Base-by-base conservation (phyloP, 2,797 vertebrate species). In the Borostomias antarcticus region DNA sequence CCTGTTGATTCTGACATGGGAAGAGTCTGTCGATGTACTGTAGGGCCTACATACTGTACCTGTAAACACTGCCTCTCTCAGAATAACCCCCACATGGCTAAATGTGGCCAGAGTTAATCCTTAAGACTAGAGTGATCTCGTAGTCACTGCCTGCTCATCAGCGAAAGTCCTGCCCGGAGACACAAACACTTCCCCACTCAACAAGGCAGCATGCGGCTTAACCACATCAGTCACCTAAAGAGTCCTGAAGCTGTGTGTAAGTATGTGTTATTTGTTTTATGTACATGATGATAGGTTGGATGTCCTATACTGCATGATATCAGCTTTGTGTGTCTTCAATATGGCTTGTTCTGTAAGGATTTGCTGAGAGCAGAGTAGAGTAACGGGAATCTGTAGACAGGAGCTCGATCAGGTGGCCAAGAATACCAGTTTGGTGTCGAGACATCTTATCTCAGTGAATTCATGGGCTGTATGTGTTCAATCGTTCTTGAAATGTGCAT, bases 61-160 rank as follows among this genome's bases (percentile, higher is more conserved):
- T 33, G 54, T 76, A 80, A 66, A 64, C 65, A 70, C 64, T 58
- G 48, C 67, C 57, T 51, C 54, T 58, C 82, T 80, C 72, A 82
- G 80, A 85, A 87, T 86, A 89, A 85, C 76, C 70, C 70, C 68
- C 70, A 17, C 76, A 64, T 47, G 17, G 84, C 89, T 91, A 87
- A 84, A 91, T 88, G 85, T 68, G 60, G 81, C 80, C 68, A 45
- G 57, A 50, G 83, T 76, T 92, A 92, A 93, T 92, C 91, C 89
- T 77, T 82, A 85, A 87, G 82, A 73, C 75, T 33, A 45, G 13
- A 5, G 59, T 60, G 0, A 79, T 78, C 83, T 73, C 62, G 63
- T 58, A 73, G 60, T 73, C 74, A 45, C 62, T 72, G 28, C n/a
- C n/a, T n/a, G 29, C 71, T 74, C 63, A 6, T 67, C 78, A 77